A percentile compares a stretch with the other conserved stretches of the same genome.
Evolutionary conservation across 2,888 invertebrate genomes (phyloP).

Genomic region (Apamea crenata): DNA sequence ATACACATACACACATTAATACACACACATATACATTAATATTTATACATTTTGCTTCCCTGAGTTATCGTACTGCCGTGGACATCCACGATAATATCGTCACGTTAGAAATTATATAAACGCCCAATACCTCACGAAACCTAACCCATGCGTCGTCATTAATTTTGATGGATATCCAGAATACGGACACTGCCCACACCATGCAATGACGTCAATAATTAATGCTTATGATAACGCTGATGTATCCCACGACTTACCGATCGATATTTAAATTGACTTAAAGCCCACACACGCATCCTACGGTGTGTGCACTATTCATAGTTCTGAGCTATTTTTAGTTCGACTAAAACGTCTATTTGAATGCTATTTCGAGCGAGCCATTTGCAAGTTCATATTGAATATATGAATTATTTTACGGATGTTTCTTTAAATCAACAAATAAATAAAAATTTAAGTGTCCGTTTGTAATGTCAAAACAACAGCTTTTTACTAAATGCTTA

Average conservation of each 20-base stretch:
- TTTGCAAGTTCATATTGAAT: constrained; percentile 10
- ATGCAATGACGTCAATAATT: constrained; percentile 45
- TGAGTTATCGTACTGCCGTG: background rate
- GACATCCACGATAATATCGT: background rate
- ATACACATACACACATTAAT: too few relatives aligned
- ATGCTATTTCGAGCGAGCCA: constrained; percentile 3
- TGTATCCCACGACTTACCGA: constrained; percentile 43
- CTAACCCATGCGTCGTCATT: background rate
- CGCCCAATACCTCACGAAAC: background rate
- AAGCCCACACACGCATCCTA: constrained; percentile 32
- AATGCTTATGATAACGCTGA: constrained; percentile 12
- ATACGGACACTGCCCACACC: constrained; percentile 30
- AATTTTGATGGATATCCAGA: constrained; percentile 24
- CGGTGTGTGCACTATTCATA: constrained; percentile 41
- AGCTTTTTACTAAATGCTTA: background rate
- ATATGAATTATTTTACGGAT: background rate
- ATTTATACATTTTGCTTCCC: background rate
- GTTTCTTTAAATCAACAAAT: background rate
- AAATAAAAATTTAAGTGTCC: too few relatives aligned
- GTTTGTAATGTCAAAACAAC: background rate
- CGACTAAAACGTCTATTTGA: constrained; percentile 12
- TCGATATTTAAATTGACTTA: constrained; percentile 36
- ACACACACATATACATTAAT: too few relatives aligned
- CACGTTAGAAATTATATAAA: background rate
- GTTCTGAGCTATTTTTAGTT: constrained; percentile 38